Base-by-base conservation (phyloP, 2,888 invertebrate genomes). In the Agonopterix alstromeriana region DNA sequence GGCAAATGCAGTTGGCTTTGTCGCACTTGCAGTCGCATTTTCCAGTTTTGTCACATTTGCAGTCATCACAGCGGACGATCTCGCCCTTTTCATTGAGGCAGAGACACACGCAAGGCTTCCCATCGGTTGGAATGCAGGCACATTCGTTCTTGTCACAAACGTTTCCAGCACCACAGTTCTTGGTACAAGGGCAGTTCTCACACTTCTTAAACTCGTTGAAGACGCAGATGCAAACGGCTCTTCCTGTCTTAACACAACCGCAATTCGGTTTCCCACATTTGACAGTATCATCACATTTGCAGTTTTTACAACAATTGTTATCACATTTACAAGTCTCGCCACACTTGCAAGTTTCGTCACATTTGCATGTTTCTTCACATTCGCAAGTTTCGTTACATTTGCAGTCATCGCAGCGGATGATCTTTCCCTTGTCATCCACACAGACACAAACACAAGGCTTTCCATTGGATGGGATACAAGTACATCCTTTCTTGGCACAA, bases 1-100 rank as follows among this genome's bases (percentile, higher is more conserved):
- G 53, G 27, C 72, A 73, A 11, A 61, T 48, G 49, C 75, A 75
- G 43, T 60, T 61, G 2, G 54, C 36, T 8, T 61, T 63, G 36
- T 55, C 56, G 44, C 73, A 70, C 17, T 60, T 63, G 10, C 60
- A 54, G 4, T 43, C 48, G 36, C 57, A 57, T 27, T 49, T 50
- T 7, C 47, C 50, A 35, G 36, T 38, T 3, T 42, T 49, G 17
- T 53, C 51, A 43, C 69, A 70, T 17, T 63, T 55, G 49, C 76
- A 73, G 46, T 65, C 63, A 2, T 60, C 50, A 11, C 73, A 69
- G 11, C 53, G 41, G 1, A 57, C 48, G 7, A 62, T 54, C 8
- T 57, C 54, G 0, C 61, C 64, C 10, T 57, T 48, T 3, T 48
- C 48, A 52, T 66, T 56, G 17, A 53, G 35, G 45, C 60, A 63